phyloP scores from a whole-genome alignment of 1,140 invertebrate genomes.

The Pseudomyrmex dendroicus region DNA sequence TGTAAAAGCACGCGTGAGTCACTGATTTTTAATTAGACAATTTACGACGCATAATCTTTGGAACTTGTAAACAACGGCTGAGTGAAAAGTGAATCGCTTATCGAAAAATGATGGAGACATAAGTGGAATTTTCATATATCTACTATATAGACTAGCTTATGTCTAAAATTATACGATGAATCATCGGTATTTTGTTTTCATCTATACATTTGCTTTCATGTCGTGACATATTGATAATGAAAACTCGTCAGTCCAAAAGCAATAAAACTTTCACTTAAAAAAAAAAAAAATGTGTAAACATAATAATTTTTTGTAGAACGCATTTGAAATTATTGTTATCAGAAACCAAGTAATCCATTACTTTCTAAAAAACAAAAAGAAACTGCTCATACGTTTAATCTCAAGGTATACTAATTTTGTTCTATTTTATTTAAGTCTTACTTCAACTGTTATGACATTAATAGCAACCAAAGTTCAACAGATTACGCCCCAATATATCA shows the following conservation, averaged over 20 bases:
- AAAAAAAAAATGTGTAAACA: too few relatives aligned
- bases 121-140: not conserved
- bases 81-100: constrained; percentile 26
- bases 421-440: not conserved
- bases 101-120: constrained; percentile 27
- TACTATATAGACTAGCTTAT: constrained; percentile 6
- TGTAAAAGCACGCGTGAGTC: constrained; percentile 48
- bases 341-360: too few relatives aligned
- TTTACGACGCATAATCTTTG: constrained; percentile 2
- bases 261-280: not conserved
- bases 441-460: not conserved
- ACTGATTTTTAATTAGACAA: constrained; percentile 20
- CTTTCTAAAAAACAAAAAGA: too few relatives aligned
- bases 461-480: not conserved
- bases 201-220: too few relatives aligned
- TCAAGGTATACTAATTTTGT: too few relatives aligned
- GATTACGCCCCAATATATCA: not conserved
- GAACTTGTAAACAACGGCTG: constrained; percentile 34
- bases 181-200: constrained; percentile 21
- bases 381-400: too few relatives aligned
- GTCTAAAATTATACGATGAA: constrained; percentile 21
- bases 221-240: not conserved
- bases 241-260: not conserved
- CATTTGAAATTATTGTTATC: not conserved
- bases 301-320: not conserved